Evolutionary conservation across 1,140 invertebrate genomes (phyloP), one percentile per base, ranked within the genome.

Genomic region (Drosophila obscura): DNA sequence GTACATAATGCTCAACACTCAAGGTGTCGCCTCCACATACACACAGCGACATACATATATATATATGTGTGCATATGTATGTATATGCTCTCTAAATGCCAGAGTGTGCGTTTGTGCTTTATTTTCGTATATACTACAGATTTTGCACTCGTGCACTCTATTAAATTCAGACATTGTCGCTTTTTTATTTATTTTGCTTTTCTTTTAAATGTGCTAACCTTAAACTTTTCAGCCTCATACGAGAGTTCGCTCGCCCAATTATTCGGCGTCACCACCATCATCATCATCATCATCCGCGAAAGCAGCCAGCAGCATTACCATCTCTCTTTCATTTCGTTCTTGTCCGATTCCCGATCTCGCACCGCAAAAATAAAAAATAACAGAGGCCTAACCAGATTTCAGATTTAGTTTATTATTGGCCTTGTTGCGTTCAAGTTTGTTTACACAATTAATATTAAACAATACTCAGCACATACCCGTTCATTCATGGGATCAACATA

Each of bases 91-190:
- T 57, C 2, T 45, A 39, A 48, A 46, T 59, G 60, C 49, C 31
- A 31, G 50, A 31, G 22, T 26, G 53, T 58, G 19, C 11, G 52
- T 80, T 44, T 80, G 50, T 82, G 71, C 64, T 73, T 85, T 85
- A 84, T 84, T 85, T 84, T 84, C 68, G 77, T 77, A 74, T 84
- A 80, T 58, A 80, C 67, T 52, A 64, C 48, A 28, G 44, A 61
- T 68, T 81, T 81, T 79, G 80, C 75, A 81, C 79, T 81, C 79
- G 79, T 82, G 74, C 79, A 82, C 80, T 83, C 64, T 82, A 73
- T 82, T 82, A 82, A 82, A 77, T 56, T 77, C 64, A 19, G 64
- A 69, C 52, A 69, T 26, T 69, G 50, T 69, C 44, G 31, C 62
- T 19, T 52, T 52, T 59, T 35, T 51, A 39, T 71, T 66, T 35